phyloP scores from a whole-genome alignment of 2,888 invertebrate genomes.

The Baronia brevicornis region DNA sequence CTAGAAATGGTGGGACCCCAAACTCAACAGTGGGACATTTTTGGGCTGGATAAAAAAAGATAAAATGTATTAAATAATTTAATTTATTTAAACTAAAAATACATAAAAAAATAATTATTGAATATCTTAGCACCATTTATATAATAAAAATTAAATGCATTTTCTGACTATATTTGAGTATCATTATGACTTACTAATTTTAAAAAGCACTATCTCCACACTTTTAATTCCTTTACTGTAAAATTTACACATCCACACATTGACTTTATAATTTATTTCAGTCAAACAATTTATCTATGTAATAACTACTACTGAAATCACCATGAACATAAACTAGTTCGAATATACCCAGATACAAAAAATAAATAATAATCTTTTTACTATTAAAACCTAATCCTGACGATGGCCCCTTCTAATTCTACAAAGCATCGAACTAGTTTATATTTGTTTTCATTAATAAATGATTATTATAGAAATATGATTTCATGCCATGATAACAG shows the following conservation, averaged over 20 bases:
- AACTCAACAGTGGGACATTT: no score
- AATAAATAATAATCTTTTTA: not conserved
- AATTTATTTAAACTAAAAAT: conserved; percentile 8
- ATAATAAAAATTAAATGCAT: conserved; percentile 64
- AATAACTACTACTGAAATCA: no score
- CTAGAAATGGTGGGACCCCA: no score
- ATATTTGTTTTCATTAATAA: conserved; percentile 2
- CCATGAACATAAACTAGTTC: conserved; percentile 15
- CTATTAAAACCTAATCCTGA: not conserved
- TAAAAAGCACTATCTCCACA: no score
- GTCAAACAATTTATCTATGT: no score
- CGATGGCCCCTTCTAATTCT: conserved; percentile 3
- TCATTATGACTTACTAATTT: conserved; percentile 28
- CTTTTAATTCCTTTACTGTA: no score
- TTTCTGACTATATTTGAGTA: conserved; percentile 61
- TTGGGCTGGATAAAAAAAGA: no score
- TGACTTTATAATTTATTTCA: no score
- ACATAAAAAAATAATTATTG: conserved; percentile 5
- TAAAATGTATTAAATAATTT: no score
- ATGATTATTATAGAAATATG: not conserved
- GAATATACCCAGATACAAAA: conserved; percentile 1
- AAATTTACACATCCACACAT: no score
- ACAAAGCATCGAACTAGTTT: conserved; percentile 13
- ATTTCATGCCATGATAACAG: not conserved
- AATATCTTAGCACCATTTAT: conserved; percentile 45